These are phyloP conservation scores for Dasypolia templi DNA, from an alignment of 2,888 invertebrate genomes.

Conservation along the genomic window DNA sequence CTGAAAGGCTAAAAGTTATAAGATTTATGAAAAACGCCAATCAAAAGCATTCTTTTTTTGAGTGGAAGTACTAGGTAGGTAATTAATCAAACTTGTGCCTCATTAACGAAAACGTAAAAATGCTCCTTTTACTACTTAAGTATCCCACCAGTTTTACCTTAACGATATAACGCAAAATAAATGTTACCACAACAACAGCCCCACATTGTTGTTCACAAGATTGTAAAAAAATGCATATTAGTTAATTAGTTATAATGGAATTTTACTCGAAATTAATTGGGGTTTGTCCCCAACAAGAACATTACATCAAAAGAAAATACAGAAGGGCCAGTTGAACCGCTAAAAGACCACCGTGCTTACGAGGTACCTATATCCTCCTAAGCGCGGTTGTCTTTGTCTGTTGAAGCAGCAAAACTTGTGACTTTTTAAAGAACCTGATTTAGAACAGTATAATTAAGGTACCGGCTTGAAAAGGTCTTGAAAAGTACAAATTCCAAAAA, in stretches of 20 bases:
- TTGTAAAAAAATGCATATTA: slow-evolving; percentile 65
- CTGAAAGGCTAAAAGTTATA: neutral
- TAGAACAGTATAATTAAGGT: neutral
- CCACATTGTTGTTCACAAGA: slow-evolving; percentile 30
- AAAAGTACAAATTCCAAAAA: no score
- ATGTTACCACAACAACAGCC: slow-evolving; percentile 13
- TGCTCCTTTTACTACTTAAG: neutral
- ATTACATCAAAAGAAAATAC: slow-evolving; percentile 12
- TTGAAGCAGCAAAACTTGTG: neutral
- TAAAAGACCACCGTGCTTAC: neutral
- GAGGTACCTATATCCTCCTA: no score
- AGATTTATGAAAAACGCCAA: neutral
- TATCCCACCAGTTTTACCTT: neutral
- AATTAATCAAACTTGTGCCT: neutral
- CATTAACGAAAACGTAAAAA: neutral
- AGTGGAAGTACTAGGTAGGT: no score
- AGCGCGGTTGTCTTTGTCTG: no score
- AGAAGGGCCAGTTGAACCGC: slow-evolving; percentile 3
- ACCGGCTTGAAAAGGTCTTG: no score
- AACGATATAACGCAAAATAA: slow-evolving; percentile 6
- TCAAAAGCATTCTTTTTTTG: neutral
- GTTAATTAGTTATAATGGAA: slow-evolving; percentile 71
- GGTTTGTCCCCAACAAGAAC: slow-evolving; percentile 69
- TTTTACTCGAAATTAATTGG: slow-evolving; percentile 69
- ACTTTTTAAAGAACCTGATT: neutral